phyloP scores from a whole-genome alignment of 2,888 invertebrate genomes.

The Aproaerema taeniolella region DNA sequence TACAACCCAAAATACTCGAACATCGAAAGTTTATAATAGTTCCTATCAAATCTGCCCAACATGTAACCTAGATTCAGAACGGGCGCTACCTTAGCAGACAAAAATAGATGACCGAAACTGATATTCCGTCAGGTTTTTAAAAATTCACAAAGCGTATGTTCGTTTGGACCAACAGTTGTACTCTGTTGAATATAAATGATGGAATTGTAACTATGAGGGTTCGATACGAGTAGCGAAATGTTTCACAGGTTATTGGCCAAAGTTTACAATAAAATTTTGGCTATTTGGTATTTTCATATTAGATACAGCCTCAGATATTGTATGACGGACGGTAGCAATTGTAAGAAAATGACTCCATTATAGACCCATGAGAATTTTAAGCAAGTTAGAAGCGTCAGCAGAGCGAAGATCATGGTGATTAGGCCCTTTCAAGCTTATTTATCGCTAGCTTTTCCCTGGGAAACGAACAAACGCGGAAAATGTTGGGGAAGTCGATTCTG shows the following conservation, averaged over 20 bases:
- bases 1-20: too few species aligned
- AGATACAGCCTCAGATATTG: too few species aligned
- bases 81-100: conserved; percentile 16
- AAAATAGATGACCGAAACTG: conserved; percentile 30
- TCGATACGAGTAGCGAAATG: background rate
- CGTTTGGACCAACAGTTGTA: conserved; percentile 25
- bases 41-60: conserved; percentile 1
- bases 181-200: conserved; percentile 9
- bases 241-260: too few species aligned
- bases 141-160: conserved; percentile 35
- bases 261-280: too few species aligned
- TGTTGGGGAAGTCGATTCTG: background rate
- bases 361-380: too few species aligned
- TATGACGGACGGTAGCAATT: too few species aligned
- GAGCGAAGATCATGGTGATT: background rate
- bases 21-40: background rate
- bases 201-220: background rate
- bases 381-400: background rate
- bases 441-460: background rate
- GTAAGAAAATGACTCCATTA: too few species aligned
- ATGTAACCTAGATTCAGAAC: conserved; percentile 12
- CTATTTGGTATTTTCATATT: too few species aligned
- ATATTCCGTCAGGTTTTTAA: conserved; percentile 29
- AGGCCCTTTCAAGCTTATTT: background rate
- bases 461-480: background rate